These are phyloP conservation scores for Ovis canadensis DNA, from an alignment of 2,113 vertebrate species.

Conservation along the genomic window DNA sequence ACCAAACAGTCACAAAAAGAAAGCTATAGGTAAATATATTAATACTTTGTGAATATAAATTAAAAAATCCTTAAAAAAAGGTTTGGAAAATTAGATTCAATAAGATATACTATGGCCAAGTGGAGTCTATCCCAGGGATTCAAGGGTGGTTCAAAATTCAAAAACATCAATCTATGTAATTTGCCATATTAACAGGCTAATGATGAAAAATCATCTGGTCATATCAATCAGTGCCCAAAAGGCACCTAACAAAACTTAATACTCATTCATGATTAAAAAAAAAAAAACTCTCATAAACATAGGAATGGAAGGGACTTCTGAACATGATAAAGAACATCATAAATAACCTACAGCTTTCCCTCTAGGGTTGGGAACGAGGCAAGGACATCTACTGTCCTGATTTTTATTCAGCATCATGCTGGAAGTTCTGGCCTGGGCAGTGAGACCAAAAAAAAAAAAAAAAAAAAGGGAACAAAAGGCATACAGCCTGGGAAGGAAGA, in stretches of 20 bases:
- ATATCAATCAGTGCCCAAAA: not conserved
- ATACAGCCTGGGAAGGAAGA: not conserved
- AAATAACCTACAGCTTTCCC: not conserved
- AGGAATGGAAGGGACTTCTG: not conserved
- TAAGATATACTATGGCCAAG: not conserved
- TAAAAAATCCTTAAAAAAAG: not conserved
- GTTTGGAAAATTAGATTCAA: not conserved
- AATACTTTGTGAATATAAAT: not conserved
- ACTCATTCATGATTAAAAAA: not conserved
- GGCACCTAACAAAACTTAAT: not conserved
- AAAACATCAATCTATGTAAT: not conserved
- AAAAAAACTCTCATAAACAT: not conserved
- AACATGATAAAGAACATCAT: not conserved
- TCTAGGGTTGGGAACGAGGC: not conserved
- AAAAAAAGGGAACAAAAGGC: not conserved
- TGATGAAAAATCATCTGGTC: not conserved
- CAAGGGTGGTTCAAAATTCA: not conserved
- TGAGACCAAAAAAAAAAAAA: not conserved
- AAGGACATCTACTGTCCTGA: not conserved
- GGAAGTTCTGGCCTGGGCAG: not conserved
- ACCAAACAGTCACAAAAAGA: not conserved
- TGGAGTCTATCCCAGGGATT: not conserved
- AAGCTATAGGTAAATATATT: not conserved
- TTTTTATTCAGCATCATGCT: not conserved
- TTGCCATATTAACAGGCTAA: not conserved